These are phyloP conservation scores for Bembecia ichneumoniformis DNA, from an alignment of 2,888 invertebrate species.

Conservation along the genomic window DNA sequence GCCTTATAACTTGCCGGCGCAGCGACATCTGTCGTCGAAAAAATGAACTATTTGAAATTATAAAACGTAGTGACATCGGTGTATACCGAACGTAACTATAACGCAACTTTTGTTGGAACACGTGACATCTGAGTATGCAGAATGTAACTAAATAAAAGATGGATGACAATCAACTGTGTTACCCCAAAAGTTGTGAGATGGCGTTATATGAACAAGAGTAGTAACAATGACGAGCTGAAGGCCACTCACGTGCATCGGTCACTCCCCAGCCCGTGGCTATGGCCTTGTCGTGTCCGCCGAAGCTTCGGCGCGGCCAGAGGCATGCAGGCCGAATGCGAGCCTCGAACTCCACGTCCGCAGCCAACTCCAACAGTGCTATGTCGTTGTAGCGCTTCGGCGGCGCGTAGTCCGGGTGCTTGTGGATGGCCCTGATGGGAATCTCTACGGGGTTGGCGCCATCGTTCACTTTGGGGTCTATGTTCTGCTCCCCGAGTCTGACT, in stretches of 20 bases:
- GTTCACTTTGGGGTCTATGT: conserved; percentile 48
- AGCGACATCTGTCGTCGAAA: no score
- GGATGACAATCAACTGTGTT: no score
- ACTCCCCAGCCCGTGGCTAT: conserved; percentile 80
- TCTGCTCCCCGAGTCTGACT: conserved; percentile 73
- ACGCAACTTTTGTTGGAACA: no score
- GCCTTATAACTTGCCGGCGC: no score
- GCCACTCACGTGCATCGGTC: conserved; percentile 34
- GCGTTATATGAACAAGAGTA: no score
- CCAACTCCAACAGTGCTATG: conserved; percentile 75
- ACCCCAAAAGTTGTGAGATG: no score
- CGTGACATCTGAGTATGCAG: no score
- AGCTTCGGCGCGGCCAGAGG: conserved; percentile 53
- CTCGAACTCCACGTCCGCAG: conserved; percentile 53
- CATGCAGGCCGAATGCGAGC: conserved; percentile 75
- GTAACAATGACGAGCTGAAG: neutral
- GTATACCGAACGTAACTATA: no score
- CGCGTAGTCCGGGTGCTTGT: conserved; percentile 70
- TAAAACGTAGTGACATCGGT: no score
- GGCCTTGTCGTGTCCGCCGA: conserved; percentile 42
- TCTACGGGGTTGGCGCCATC: conserved; percentile 66
- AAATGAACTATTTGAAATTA: no score
- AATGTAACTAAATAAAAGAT: no score
- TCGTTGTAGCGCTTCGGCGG: conserved; percentile 74
- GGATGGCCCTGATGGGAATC: conserved; percentile 50